Conservation (phyloP, 1,140 invertebrate species). For the Drosophila ironensis region DNA sequence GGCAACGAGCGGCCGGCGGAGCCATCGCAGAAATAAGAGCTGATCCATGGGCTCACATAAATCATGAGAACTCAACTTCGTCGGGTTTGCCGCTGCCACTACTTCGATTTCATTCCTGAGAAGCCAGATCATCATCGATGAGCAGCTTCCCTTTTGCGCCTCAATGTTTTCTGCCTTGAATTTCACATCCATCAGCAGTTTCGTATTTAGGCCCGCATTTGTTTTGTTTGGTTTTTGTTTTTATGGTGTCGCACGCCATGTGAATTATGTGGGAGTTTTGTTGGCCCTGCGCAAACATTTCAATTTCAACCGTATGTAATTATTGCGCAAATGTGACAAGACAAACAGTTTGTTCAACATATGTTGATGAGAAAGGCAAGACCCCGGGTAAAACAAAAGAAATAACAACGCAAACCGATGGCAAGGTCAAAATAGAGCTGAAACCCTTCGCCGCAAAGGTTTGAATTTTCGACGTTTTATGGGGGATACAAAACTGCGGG, state of each 20-base stretch:
- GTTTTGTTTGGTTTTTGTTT: not conserved
- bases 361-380: constrained; percentile 25
- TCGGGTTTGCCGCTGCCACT: not conserved
- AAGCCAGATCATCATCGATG: constrained; percentile 36
- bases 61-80: constrained; percentile 38
- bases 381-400: constrained; percentile 11
- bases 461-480: constrained; percentile 20
- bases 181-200: constrained; percentile 24
- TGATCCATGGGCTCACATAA: constrained; percentile 39
- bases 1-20: not conserved
- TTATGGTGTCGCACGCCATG: constrained; percentile 30
- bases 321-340: constrained; percentile 56
- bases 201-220: constrained; percentile 29
- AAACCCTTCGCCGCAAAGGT: constrained; percentile 27
- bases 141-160: not conserved
- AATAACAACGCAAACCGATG: constrained; percentile 22
- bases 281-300: constrained; percentile 47
- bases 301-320: constrained; percentile 46
- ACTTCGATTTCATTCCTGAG: constrained; percentile 42
- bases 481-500: constrained; percentile 27
- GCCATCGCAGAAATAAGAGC: constrained; percentile 35
- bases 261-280: constrained; percentile 58
- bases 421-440: constrained; percentile 33
- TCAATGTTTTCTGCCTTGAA: constrained; percentile 18
- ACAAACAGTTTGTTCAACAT: constrained; percentile 39